phyloP scores from a whole-genome alignment of 1,140 invertebrate species.

The Drosophila quadrilineata region DNA sequence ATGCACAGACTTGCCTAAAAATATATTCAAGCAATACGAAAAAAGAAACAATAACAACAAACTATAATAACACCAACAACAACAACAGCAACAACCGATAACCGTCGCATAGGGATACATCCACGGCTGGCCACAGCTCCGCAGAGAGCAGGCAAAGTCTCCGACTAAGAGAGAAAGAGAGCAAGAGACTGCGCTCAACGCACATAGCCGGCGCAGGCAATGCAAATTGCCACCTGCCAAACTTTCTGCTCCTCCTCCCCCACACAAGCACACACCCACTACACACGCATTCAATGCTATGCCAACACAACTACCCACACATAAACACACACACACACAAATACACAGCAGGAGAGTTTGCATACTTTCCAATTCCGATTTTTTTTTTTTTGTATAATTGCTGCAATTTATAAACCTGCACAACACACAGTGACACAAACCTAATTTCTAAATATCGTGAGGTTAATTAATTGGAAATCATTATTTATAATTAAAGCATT shows the following conservation, averaged over 20 bases:
- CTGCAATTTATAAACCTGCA: too few relatives aligned
- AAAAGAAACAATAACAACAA: slow-evolving; percentile 19
- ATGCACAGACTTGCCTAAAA: too few relatives aligned
- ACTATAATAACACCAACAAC: slow-evolving; percentile 19
- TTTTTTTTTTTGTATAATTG: too few relatives aligned
- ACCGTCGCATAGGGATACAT: slow-evolving; percentile 64
- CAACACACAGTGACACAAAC: slow-evolving; percentile 5
- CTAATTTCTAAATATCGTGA: too few relatives aligned
- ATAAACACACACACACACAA: background rate
- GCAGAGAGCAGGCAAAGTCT: slow-evolving; percentile 22
- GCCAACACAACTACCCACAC: slow-evolving; percentile 9
- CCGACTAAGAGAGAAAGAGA: too few relatives aligned
- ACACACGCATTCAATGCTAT: too few relatives aligned
- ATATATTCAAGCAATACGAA: too few relatives aligned
- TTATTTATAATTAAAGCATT: background rate
- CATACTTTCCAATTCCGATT: too few relatives aligned
- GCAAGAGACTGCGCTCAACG: slow-evolving; percentile 33
- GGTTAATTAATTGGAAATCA: slow-evolving; percentile 23
- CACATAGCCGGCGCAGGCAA: slow-evolving; percentile 42
- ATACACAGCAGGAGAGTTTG: slow-evolving; percentile 3
- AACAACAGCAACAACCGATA: slow-evolving; percentile 6
- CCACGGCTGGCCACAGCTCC: slow-evolving; percentile 64
- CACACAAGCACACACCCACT: background rate
- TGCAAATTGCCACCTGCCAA: slow-evolving; percentile 39
- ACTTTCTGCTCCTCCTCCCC: background rate